Percentiles rank a stretch among this genome's conserved stretches.
Conservation (phyloP, 2,797 vertebrate species). For the Tragelaphus oryx region DNA sequence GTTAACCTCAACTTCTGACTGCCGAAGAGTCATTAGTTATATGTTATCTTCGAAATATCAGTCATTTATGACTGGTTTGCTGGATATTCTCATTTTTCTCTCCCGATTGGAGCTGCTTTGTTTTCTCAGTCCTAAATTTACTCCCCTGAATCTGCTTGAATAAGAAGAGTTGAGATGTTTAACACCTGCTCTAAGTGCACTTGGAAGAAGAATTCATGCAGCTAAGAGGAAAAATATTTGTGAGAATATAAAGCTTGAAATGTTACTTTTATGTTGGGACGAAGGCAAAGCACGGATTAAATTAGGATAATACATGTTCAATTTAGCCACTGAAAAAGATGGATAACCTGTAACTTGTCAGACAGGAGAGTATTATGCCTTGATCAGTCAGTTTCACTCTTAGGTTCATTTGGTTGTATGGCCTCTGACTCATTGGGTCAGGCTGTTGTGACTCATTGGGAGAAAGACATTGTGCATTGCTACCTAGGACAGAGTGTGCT, state of each 20-base stretch:
- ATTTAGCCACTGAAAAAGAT: not conserved
- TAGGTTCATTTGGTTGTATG: not conserved
- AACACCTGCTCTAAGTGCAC: slow-evolving; percentile 44
- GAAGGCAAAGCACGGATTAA: slow-evolving; percentile 11
- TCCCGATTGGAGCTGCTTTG: slow-evolving; percentile 50
- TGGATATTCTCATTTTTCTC: slow-evolving; percentile 55
- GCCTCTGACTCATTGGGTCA: not conserved
- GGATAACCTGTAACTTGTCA: not conserved
- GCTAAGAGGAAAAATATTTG: slow-evolving; percentile 57
- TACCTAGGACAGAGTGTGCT: not conserved
- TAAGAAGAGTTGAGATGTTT: slow-evolving; percentile 68
- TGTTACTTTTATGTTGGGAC: not conserved
- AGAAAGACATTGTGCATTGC: not conserved
- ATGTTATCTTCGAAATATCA: not conserved
- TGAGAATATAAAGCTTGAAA: slow-evolving; percentile 37
- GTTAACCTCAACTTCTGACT: slow-evolving; percentile 46
- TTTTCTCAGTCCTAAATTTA: slow-evolving; percentile 46
- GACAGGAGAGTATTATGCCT: not conserved
- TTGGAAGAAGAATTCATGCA: slow-evolving; percentile 62
- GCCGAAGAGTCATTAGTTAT: slow-evolving; percentile 57
- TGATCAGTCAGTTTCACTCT: not conserved
- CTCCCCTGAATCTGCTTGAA: slow-evolving; percentile 54
- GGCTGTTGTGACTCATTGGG: not conserved
- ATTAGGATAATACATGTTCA: not conserved
- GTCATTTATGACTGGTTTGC: slow-evolving; percentile 45